Conservation (phyloP, 2,113 vertebrate species). For the Malaclemys terrapin region DNA sequence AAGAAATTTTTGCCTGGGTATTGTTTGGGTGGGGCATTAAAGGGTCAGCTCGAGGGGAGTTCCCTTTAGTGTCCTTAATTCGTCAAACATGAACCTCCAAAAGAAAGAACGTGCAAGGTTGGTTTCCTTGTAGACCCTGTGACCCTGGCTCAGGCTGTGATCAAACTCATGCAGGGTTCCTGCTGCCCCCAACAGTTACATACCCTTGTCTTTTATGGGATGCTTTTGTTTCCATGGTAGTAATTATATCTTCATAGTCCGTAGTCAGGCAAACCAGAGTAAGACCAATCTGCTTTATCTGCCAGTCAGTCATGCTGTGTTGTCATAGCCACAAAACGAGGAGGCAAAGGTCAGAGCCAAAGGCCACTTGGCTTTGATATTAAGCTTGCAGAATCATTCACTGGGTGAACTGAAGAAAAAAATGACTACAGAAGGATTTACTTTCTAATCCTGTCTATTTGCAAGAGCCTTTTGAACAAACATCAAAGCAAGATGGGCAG, state of each 20-base stretch:
- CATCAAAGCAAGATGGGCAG: not conserved
- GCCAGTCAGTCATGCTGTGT: not conserved
- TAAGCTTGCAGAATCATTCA: not conserved
- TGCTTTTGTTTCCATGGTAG: conserved; percentile 45
- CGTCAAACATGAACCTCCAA: not conserved
- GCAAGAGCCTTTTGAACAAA: not conserved
- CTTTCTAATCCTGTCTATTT: not conserved
- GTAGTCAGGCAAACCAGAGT: conserved; percentile 5
- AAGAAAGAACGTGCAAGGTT: not conserved
- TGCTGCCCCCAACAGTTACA: conserved; percentile 8
- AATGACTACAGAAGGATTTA: not conserved
- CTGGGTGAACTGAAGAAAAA: not conserved
- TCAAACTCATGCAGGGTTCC: not conserved
- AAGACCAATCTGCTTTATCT: conserved; percentile 33
- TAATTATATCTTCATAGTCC: conserved; percentile 15
- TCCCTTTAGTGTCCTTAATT: not conserved
- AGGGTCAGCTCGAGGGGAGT: not conserved
- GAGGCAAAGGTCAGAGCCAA: not conserved
- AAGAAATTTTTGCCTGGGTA: not conserved
- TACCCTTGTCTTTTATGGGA: conserved; percentile 24
- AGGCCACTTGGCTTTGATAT: not conserved
- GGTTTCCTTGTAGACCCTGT: not conserved
- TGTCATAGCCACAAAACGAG: not conserved
- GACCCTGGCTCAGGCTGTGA: not conserved
- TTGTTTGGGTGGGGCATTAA: not conserved